Evolutionary conservation across 2,113 vertebrate species (phyloP), one percentile per base, ranked within the genome.

Genomic region (Solea senegalensis): DNA sequence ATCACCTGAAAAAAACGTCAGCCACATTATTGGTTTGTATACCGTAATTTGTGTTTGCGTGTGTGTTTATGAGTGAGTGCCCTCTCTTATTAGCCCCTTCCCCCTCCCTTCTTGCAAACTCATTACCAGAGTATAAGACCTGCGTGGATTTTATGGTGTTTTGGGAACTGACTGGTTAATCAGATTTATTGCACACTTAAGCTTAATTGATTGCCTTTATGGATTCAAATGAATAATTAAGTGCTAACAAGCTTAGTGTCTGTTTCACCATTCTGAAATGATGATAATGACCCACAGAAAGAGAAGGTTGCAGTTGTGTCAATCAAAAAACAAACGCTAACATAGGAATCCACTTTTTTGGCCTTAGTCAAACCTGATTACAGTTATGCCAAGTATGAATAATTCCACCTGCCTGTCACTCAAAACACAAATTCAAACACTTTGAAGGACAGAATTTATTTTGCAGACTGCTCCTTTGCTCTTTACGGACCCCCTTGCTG

Each of bases 151-250:
- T 91, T 90, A 91, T 92, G 81, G 86, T 90, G 92, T 92, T 92
- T 92, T 92, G 88, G 90, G 90, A 92, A 90, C 89, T 87, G 90
- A 92, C 90, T 90, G 85, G 87, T 91, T 93, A 93, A 93, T 93
- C 88, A 90, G 89, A 92, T 92, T 91, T 93, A 93, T 90, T 91
- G 88, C 90, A 88, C 88, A 92, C 89, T 92, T 92, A 93, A 90
- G 83, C 85, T 89, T 92, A 93, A 93, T 92, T 91, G 89, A 92
- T 93, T 91, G 90, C 76, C 85, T 93, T 92, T 91, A 92, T 90
- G 87, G 88, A 89, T 90, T 86, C 73, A 93, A 92, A 93, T 93
- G 85, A 93, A 92, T 93, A 93, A 92, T 93, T 91, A 93, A 88
- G 84, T 69, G 76, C 79, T 89, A 91, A 91, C 89, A 91, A 90